These are phyloP conservation scores for Aradophagus sp. DNA, from an alignment of 1,140 invertebrate genomes.

Conservation along the genomic window DNA sequence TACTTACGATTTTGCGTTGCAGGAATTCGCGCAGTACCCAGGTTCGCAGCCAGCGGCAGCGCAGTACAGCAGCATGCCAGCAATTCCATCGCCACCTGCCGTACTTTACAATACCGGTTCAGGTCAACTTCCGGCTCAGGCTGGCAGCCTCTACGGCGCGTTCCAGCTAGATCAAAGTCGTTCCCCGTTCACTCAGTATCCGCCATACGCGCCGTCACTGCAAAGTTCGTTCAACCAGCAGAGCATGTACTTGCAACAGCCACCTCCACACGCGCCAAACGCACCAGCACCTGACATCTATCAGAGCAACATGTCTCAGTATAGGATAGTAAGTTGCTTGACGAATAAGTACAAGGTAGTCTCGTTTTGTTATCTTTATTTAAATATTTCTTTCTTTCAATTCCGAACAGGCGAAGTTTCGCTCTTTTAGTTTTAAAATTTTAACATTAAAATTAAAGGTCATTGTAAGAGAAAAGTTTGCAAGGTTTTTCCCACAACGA, in stretches of 20 bases:
- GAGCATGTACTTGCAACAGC: slow-evolving; percentile 80
- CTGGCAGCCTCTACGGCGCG: slow-evolving; percentile 83
- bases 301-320: slow-evolving; percentile 84
- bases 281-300: slow-evolving; percentile 85
- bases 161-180: slow-evolving; percentile 80
- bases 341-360: slow-evolving; percentile 45
- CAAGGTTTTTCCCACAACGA: no score
- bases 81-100: slow-evolving; percentile 87
- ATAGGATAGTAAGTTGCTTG: slow-evolving; percentile 78
- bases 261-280: slow-evolving; percentile 74
- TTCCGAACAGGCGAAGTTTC: no score
- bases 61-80: slow-evolving; percentile 84
- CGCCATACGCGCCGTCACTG: slow-evolving; percentile 76
- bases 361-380: slow-evolving; percentile 36
- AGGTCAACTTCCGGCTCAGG: slow-evolving; percentile 82
- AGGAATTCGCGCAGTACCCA: slow-evolving; percentile 72
- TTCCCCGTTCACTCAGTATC: slow-evolving; percentile 81
- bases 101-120: slow-evolving; percentile 85
- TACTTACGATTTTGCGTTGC: not conserved
- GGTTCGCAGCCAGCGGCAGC: slow-evolving; percentile 71
- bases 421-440: no score
- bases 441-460: no score
- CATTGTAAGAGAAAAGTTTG: no score
- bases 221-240: slow-evolving; percentile 81
- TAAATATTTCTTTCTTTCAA: no score